Evolutionary conservation across 1,140 invertebrate genomes (phyloP), one percentile per base, ranked within the genome.

Genomic region (Vanessa atalanta): DNA sequence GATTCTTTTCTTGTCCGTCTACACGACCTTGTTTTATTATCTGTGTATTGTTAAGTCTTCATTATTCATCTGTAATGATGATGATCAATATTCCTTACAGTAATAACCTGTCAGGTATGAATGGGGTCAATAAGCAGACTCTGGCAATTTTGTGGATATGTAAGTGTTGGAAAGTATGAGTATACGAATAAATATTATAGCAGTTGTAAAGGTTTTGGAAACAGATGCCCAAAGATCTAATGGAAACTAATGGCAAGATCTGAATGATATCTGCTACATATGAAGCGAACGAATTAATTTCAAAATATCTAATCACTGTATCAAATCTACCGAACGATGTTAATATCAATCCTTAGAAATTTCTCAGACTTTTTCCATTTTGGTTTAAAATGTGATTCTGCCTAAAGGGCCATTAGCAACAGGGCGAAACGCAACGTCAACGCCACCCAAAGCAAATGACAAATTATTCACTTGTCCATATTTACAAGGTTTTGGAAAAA

Each of bases 391-490:
- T 47, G 43, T 50, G 53, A 61, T 67, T 76, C 77, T 78, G 78
- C 75, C 75, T 84, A 87, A 86, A 70, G 81, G 79, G 79, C 80
- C 80, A 87, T 89, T 87, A 84, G 83, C 88, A 88, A 84, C 80
- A 79, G 77, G 82, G 83, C 79, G 80, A 87, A 84, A 83, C 88
- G 81, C 51, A 71, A 81, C 79, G 86, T 92, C 88, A 88, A 84
- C 89, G 82, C 81, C 76, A 84, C 79, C 83, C 78, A 79, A 81
- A 77, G 67, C 72, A 78, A 79, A 89, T 91, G 90, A 92, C 86
- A 91, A 92, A 91, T 92, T 88, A 85, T 88, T 79, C 84, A 78
- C 79, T 83, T 83, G 81, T 81, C 83, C 79, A 67, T 78, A 83
- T 80, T 75, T 72, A 73, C 78, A 75, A 73, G 70, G 65, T 64